Evolutionary conservation across 1,140 invertebrate genomes (phyloP).

Genomic region (Procambarus clarkii): DNA sequence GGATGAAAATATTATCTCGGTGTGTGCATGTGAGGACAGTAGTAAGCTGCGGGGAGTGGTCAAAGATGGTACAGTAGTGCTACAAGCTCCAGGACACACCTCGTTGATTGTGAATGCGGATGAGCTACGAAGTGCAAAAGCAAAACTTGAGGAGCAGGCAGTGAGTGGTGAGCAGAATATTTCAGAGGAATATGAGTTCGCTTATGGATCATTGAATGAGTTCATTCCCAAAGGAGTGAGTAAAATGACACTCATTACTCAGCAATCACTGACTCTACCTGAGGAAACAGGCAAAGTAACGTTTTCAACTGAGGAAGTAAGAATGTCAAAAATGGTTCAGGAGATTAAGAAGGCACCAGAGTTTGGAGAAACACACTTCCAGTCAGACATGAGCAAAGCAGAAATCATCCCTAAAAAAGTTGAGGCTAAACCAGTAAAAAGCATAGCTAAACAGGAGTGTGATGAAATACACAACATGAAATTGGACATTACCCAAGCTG

Average conservation of each 20-base stretch:
- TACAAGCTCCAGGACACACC: not conserved
- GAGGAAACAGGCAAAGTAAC: too few relatives aligned
- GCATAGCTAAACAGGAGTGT: not conserved
- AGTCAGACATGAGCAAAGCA: not conserved
- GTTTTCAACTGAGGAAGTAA: too few relatives aligned
- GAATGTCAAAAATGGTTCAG: not conserved
- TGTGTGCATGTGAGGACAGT: not conserved
- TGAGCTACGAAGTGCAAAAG: not conserved
- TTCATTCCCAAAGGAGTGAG: not conserved
- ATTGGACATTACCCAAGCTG: not conserved
- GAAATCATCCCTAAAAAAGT: not conserved
- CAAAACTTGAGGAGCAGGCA: not conserved
- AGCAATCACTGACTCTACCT: not conserved
- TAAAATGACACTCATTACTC: not conserved
- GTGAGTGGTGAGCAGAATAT: not conserved
- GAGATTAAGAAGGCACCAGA: not conserved
- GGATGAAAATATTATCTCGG: too few relatives aligned
- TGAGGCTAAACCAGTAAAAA: not conserved
- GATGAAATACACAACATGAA: not conserved
- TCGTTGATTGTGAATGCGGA: not conserved
- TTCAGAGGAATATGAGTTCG: not conserved
- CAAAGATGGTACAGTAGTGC: too few relatives aligned
- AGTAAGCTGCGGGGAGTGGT: too few relatives aligned
- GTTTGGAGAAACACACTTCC: too few relatives aligned
- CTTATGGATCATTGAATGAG: not conserved